A percentile compares a stretch with the other conserved stretches of the same genome.
Evolutionary conservation across 2,797 vertebrate genomes (phyloP).

Genomic region (Macropodus opercularis): DNA sequence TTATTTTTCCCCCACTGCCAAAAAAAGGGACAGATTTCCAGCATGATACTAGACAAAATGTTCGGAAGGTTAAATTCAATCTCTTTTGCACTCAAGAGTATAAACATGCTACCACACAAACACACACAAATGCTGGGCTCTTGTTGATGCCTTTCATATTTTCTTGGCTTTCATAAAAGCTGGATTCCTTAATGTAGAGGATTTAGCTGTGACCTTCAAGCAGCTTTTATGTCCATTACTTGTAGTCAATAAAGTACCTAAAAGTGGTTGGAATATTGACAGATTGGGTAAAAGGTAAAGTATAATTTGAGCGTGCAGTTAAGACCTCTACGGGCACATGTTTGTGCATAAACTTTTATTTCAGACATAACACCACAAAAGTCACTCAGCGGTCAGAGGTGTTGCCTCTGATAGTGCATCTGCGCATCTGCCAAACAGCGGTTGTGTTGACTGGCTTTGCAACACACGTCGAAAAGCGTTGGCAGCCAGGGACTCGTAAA

Average conservation of each 20-base stretch:
- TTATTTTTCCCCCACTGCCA: not conserved
- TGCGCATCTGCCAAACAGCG: slow-evolving; percentile 50
- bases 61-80: slow-evolving; percentile 18
- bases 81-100: slow-evolving; percentile 1
- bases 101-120: slow-evolving; percentile 2
- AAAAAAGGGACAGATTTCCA: slow-evolving; percentile 12
- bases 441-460: slow-evolving; percentile 57
- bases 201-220: slow-evolving; percentile 56
- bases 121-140: slow-evolving; percentile 2
- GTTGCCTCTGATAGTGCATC: slow-evolving; percentile 35
- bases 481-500: slow-evolving; percentile 1
- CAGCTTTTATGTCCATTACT: slow-evolving; percentile 48
- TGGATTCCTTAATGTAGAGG: slow-evolving; percentile 32
- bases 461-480: slow-evolving; percentile 34
- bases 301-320: not conserved
- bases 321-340: slow-evolving; percentile 2
- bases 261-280: slow-evolving; percentile 44
- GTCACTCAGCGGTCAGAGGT: slow-evolving; percentile 47
- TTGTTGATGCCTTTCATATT: slow-evolving; percentile 57
- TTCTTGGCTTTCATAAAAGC: slow-evolving; percentile 34
- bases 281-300: not conserved
- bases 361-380: slow-evolving; percentile 13
- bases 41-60: slow-evolving; percentile 4
- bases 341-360: slow-evolving; percentile 28
- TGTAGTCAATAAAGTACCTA: slow-evolving; percentile 31